phyloP scores from a whole-genome alignment of 2,113 vertebrate genomes.

The Athene noctua region DNA sequence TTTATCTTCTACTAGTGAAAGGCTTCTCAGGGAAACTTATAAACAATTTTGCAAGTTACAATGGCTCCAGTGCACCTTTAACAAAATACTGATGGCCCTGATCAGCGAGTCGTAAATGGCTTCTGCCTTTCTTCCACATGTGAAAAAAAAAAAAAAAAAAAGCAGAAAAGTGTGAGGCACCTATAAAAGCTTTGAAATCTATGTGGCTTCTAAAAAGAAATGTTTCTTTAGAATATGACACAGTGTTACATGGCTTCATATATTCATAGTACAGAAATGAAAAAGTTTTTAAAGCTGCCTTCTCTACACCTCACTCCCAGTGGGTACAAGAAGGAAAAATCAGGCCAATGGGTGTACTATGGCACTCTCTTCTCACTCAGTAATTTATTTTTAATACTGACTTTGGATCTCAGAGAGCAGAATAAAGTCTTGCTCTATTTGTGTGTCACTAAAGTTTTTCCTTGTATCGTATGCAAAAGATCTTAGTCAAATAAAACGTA shows the following conservation, averaged over 20 bases:
- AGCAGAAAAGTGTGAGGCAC: not conserved
- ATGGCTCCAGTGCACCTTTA: not conserved
- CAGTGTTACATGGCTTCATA: fast-evolving
- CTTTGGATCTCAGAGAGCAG: not conserved
- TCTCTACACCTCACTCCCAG: not conserved
- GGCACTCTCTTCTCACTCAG: not conserved
- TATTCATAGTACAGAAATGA: not conserved
- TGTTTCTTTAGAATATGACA: not conserved
- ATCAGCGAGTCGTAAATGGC: not conserved
- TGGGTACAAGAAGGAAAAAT: not conserved
- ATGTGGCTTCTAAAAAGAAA: not conserved
- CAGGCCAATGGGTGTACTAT: not conserved
- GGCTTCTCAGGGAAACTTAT: not conserved
- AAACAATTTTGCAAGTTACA: not conserved
- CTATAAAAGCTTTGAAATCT: not conserved
- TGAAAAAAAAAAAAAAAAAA: not conserved
- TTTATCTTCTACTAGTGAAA: not conserved
- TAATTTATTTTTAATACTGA: not conserved
- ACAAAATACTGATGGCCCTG: not conserved
- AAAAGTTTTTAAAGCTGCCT: not conserved
- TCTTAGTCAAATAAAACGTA: not conserved
- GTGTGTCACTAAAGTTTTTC: not conserved
- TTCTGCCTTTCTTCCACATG: not conserved
- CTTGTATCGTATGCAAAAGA: not conserved
- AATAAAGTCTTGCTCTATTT: not conserved